Conservation (phyloP, 2,888 invertebrate genomes). For the Aphidius colemani region DNA sequence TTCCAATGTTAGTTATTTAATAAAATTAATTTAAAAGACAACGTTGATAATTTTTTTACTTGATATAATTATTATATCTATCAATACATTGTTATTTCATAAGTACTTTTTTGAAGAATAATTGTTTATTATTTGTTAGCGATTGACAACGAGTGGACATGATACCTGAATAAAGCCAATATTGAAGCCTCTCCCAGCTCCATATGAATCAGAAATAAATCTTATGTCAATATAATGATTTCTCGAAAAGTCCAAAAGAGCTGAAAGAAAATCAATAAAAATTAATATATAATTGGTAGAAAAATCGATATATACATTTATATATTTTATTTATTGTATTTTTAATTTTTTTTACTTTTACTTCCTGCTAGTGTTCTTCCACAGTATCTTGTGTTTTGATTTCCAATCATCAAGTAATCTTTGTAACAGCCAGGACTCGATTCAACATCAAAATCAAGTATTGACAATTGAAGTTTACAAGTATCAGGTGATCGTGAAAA, state of each 20-base stretch:
- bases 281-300: background rate
- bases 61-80: too few species aligned
- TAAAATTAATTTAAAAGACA: background rate
- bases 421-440: constrained; percentile 57
- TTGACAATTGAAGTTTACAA: constrained; percentile 56
- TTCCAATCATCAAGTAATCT: constrained; percentile 57
- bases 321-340: too few species aligned
- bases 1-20: too few species aligned
- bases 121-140: constrained; percentile 2
- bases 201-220: constrained; percentile 56
- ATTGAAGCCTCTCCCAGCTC: constrained; percentile 60
- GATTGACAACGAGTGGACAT: constrained; percentile 26
- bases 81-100: too few species aligned
- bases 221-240: constrained; percentile 52
- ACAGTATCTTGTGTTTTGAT: constrained; percentile 56
- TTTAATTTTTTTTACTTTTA: constrained; percentile 46
- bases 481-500: constrained; percentile 56
- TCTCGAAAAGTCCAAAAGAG: constrained; percentile 49
- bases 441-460: constrained; percentile 61
- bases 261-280: constrained; percentile 42
- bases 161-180: constrained; percentile 58
- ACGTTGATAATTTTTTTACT: background rate
- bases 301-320: background rate
- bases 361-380: constrained; percentile 55
- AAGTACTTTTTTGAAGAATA: too few species aligned